Evolutionary conservation across 1,140 invertebrate species (phyloP).

Genomic region (Thaumatotibia leucotreta): DNA sequence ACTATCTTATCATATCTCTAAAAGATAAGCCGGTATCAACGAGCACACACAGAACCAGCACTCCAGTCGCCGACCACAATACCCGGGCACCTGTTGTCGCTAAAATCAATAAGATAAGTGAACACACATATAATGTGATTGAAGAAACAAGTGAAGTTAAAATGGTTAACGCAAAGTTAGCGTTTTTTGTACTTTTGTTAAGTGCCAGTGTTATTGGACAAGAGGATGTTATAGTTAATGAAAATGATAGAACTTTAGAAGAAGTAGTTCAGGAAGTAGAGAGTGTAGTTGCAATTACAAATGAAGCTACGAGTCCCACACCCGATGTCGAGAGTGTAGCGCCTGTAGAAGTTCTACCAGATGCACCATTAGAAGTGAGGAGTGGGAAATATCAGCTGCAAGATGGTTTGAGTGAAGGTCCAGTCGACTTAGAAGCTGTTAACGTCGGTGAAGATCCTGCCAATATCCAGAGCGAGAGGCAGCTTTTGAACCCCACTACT

Average conservation of each 20-base stretch:
- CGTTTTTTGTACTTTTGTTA: conserved; percentile 51
- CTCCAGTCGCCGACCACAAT: conserved; percentile 56
- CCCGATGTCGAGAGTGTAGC: conserved; percentile 22
- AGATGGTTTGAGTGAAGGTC: conserved; percentile 45
- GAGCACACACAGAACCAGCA: conserved; percentile 58
- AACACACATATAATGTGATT: conserved; percentile 24
- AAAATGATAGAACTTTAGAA: conserved; percentile 37
- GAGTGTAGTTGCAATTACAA: conserved; percentile 21
- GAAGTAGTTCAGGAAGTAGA: background rate
- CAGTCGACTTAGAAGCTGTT: conserved; percentile 43
- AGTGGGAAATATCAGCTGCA: conserved; percentile 59
- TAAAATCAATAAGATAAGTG: conserved; percentile 32
- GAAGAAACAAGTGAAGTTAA: conserved; percentile 30
- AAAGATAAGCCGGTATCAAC: conserved; percentile 62
- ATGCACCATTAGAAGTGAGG: conserved; percentile 39
- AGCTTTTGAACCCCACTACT: conserved; percentile 38
- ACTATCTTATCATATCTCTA: conserved; percentile 68
- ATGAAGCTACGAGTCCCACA: conserved; percentile 17
- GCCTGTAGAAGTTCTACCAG: conserved; percentile 42
- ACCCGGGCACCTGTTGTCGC: conserved; percentile 53
- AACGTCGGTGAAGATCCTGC: conserved; percentile 33
- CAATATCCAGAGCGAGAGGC: conserved; percentile 44
- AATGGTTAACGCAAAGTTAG: conserved; percentile 62
- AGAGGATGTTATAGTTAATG: conserved; percentile 36
- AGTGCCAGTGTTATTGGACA: conserved; percentile 58